phyloP scores from a whole-genome alignment of 1,140 invertebrate genomes.

The Leptinotarsa texana region DNA sequence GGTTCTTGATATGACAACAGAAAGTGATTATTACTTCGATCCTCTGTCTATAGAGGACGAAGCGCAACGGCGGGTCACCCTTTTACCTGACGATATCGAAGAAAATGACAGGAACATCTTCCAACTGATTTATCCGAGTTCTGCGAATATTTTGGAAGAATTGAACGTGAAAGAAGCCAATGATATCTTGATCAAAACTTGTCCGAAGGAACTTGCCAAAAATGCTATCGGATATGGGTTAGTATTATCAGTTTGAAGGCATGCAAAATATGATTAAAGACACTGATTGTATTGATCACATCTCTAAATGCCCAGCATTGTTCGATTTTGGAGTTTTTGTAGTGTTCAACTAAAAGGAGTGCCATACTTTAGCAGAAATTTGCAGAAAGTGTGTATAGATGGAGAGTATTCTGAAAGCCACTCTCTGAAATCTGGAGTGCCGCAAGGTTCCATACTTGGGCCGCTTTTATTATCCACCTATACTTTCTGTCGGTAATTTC shows the following conservation, averaged over 20 bases:
- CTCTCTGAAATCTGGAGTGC: too few species aligned
- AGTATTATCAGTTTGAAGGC: not conserved
- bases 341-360: too few species aligned
- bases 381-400: too few species aligned
- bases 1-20: slow-evolving; percentile 69
- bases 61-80: slow-evolving; percentile 74
- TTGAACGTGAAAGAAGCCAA: slow-evolving; percentile 76
- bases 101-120: slow-evolving; percentile 69
- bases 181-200: slow-evolving; percentile 76
- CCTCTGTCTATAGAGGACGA: slow-evolving; percentile 63
- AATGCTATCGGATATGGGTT: slow-evolving; percentile 21
- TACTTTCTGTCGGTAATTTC: too few species aligned
- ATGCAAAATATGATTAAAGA: too few species aligned
- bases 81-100: slow-evolving; percentile 71
- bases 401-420: too few species aligned
- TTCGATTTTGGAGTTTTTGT: too few species aligned
- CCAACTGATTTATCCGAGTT: slow-evolving; percentile 64
- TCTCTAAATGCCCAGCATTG: too few species aligned
- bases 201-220: slow-evolving; percentile 59
- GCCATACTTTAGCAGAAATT: too few species aligned
- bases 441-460: too few species aligned
- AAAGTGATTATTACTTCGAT: slow-evolving; percentile 63
- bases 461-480: too few species aligned
- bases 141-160: slow-evolving; percentile 65
- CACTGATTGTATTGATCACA: too few species aligned